Evolutionary conservation across 2,888 invertebrate genomes (phyloP).

Genomic region (Nycteola revayana): DNA sequence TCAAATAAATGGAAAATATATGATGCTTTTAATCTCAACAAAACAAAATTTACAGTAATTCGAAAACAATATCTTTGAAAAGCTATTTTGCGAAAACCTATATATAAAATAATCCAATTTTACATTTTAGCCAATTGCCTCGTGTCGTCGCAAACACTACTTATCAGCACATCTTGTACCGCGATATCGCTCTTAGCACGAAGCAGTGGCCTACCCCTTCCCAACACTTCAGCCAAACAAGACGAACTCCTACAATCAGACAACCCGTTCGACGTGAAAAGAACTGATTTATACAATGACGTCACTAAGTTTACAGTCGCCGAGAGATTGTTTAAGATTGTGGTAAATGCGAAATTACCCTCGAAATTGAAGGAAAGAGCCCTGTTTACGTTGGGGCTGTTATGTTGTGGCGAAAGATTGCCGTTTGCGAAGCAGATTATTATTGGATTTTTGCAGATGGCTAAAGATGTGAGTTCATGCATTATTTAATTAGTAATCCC

Average conservation of each 20-base stretch:
- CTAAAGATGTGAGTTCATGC: constrained; percentile 87
- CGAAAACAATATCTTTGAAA: too few species aligned
- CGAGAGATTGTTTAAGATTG: constrained; percentile 85
- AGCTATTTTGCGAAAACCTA: too few species aligned
- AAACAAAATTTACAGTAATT: too few species aligned
- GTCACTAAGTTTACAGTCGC: constrained; percentile 87
- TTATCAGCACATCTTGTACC: constrained; percentile 86
- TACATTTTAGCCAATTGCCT: constrained; percentile 83
- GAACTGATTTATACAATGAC: constrained; percentile 36
- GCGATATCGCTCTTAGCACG: constrained; percentile 88
- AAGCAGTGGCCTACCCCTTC: constrained; percentile 85
- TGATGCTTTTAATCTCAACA: too few species aligned
- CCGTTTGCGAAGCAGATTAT: constrained; percentile 87
- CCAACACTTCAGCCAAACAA: constrained; percentile 62
- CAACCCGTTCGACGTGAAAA: constrained; percentile 59
- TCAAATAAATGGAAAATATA: too few species aligned
- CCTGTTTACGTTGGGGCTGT: constrained; percentile 87
- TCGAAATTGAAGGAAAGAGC: constrained; percentile 90
- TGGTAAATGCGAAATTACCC: constrained; percentile 86
- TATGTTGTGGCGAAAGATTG: constrained; percentile 92
- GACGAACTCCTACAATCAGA: constrained; percentile 55
- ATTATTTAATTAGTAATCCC: too few species aligned
- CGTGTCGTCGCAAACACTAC: constrained; percentile 81
- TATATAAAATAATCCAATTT: background rate
- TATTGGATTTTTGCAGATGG: constrained; percentile 88